Conservation (phyloP, 2,888 invertebrate genomes). For the Cristatella mucedo region DNA sequence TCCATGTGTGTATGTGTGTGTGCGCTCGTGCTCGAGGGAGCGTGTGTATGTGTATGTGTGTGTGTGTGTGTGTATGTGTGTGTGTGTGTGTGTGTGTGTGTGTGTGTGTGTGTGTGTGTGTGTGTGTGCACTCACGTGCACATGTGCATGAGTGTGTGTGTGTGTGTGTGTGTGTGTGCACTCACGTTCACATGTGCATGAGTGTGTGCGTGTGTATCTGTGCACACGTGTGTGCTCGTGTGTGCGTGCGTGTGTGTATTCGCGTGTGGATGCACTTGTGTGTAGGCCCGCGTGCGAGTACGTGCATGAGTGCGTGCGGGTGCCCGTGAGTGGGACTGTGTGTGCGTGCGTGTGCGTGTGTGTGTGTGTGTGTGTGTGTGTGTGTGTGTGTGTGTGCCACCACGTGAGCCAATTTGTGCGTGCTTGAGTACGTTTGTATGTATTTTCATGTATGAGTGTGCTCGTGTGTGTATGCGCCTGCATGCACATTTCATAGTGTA, state of each 20-base stretch:
- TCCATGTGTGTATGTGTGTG: too few species aligned
- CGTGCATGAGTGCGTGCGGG: constrained; percentile 11
- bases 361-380: constrained; percentile 13
- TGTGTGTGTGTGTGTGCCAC: constrained; percentile 12
- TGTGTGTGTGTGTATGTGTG: constrained; percentile 10
- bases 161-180: constrained; percentile 11
- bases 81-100: constrained; percentile 2
- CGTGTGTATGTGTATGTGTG: too few species aligned
- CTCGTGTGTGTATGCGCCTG: too few species aligned
- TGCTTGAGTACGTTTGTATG: too few species aligned
- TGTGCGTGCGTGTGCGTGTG: constrained; percentile 13
- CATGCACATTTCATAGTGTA: too few species aligned
- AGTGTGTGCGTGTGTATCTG: constrained; percentile 12
- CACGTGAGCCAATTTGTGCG: neutral
- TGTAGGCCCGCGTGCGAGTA: constrained; percentile 11
- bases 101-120: constrained; percentile 9
- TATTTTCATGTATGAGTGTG: too few species aligned
- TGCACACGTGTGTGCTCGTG: constrained; percentile 13
- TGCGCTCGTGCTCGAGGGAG: too few species aligned
- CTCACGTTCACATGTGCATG: constrained; percentile 11
- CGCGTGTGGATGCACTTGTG: constrained; percentile 11
- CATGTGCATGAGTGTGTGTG: constrained; percentile 10
- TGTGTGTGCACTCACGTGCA: constrained; percentile 10
- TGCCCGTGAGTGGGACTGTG: constrained; percentile 12
- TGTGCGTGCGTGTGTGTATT: constrained; percentile 11